Base-by-base conservation (phyloP, 2,888 invertebrate species). In the Cloeon dipterum region DNA sequence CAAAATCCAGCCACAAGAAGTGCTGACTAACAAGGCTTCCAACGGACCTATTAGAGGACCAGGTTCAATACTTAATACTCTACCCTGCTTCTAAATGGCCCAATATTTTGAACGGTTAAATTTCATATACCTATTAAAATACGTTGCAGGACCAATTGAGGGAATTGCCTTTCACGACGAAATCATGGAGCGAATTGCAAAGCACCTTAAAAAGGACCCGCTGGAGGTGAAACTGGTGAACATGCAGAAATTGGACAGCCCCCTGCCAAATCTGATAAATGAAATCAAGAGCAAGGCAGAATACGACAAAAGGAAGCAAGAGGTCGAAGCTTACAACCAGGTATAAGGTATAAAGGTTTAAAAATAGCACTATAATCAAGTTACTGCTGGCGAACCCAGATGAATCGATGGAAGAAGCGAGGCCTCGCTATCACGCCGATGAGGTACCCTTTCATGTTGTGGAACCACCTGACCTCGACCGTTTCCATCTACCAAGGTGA, bases 41-140 rank as follows among this genome's bases (percentile, higher is more conserved):
- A 75, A 74, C 43, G 77, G 78, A 0, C 72, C 66, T 49, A 71
- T 71, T 44, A 59, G 82, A 46, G 69, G 74, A 2, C 81, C 81
- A 47, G 75, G 78, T 68, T 51, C 52, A 43, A 48, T 25, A 19
- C 19, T 17, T 23, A 34, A 37, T 5, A 32, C n/a, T n/a, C n/a
- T n/a, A n/a, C n/a, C n/a, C n/a, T n/a, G n/a, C n/a, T n/a, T n/a
- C n/a, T n/a, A n/a, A n/a, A n/a, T n/a, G n/a, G n/a, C n/a, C n/a
- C n/a, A n/a, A n/a, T n/a, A n/a, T n/a, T n/a, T n/a, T n/a, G n/a
- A n/a, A n/a, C n/a, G n/a, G n/a, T n/a, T n/a, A n/a, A n/a, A n/a
- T n/a, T n/a, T n/a, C n/a, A n/a, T n/a, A n/a, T n/a, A n/a, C n/a
- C n/a, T n/a, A n/a, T n/a, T n/a, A n/a, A n/a, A n/a, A n/a, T n/a